Conservation (phyloP, 23 tunicate species). For the Oikopleura dioica region DNA sequence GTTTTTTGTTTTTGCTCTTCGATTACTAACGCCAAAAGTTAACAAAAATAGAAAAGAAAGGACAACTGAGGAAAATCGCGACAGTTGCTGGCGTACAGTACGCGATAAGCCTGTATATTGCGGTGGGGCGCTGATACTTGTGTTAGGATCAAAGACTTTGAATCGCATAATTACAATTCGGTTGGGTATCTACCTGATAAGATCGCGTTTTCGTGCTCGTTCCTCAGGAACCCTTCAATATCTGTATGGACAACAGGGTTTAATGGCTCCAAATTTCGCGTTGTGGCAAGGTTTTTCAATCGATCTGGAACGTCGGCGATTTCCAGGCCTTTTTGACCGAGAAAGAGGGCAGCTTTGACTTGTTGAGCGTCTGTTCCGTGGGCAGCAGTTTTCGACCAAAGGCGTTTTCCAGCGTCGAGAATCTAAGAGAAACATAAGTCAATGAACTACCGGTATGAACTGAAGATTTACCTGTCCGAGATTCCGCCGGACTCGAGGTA, state of each 20-base stretch:
- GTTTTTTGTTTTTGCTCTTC: conserved; percentile 68
- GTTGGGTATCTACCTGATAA: conserved; percentile 21
- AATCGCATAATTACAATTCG: too few species aligned
- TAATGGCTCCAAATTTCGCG: conserved; percentile 37
- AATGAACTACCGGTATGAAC: too few species aligned
- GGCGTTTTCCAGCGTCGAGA: conserved; percentile 62
- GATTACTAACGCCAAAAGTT: too few species aligned
- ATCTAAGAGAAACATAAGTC: too few species aligned
- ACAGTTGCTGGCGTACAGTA: too few species aligned
- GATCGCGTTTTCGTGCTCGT: conserved; percentile 72
- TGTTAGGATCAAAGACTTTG: too few species aligned
- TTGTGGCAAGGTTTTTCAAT: conserved; percentile 31
- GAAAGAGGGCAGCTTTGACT: conserved; percentile 64
- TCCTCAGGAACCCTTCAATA: conserved; percentile 66
- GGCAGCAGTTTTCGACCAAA: conserved; percentile 33
- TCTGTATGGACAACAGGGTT: conserved; percentile 55
- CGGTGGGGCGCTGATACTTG: too few species aligned
- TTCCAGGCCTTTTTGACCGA: conserved; percentile 63
- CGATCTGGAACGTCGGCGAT: conserved; percentile 56
- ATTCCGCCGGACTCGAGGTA: conserved; percentile 82
- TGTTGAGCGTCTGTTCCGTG: conserved; percentile 47
- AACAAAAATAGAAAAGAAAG: too few species aligned
- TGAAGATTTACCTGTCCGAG: conserved; percentile 54
- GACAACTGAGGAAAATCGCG: too few species aligned
- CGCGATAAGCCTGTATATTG: too few species aligned